These are phyloP conservation scores for Protobothrops flavoviridis DNA, from an alignment of 2,113 vertebrate species.

Conservation along the genomic window DNA sequence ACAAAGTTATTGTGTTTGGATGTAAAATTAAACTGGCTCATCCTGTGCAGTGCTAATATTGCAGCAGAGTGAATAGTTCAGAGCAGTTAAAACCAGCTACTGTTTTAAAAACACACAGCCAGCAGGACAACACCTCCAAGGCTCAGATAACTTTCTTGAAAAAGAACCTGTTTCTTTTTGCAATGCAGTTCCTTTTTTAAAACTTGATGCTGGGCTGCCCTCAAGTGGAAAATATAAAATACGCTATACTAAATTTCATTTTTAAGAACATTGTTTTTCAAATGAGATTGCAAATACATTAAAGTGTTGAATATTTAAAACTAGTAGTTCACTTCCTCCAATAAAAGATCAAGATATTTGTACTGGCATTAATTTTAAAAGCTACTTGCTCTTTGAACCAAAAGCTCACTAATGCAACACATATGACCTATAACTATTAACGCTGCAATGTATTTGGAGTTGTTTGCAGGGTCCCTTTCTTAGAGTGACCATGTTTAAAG, in stretches of 20 bases:
- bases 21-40: neutral
- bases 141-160: neutral
- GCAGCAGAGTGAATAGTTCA: neutral
- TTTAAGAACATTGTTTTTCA: neutral
- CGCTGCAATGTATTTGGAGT: neutral
- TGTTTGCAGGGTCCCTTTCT: neutral
- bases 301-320: neutral
- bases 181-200: neutral
- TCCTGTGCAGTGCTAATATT: neutral
- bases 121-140: neutral
- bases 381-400: neutral
- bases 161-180: neutral
- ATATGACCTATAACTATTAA: neutral
- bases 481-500: neutral
- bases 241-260: neutral
- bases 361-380: neutral
- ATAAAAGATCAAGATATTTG: neutral
- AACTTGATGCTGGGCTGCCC: neutral
- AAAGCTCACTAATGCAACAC: neutral
- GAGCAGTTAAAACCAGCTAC: neutral
- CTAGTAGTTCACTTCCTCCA: neutral
- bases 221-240: slow-evolving; percentile 9
- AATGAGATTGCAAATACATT: neutral
- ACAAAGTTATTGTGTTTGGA: neutral
- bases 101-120: neutral